Evolutionary conservation across 37 sponge, comb jelly and placozoan genomes (phyloP).

Genomic region (Geodia barretti): DNA sequence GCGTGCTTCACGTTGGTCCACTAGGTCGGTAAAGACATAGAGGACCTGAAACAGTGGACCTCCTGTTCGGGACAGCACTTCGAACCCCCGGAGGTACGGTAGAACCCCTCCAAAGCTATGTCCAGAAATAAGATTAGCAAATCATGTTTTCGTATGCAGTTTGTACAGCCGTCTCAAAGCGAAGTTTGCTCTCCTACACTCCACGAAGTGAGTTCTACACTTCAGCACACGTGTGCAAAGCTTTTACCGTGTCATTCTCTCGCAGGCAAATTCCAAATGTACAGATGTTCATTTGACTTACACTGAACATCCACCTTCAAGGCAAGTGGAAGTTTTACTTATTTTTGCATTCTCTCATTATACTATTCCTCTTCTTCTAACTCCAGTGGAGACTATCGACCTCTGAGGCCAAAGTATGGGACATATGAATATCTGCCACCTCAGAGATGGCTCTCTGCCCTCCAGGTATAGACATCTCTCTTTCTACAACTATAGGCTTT

Average conservation of each 20-base stretch:
- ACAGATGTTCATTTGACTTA: slow-evolving; percentile 3
- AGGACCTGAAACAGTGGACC: no score
- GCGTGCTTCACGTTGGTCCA: no score
- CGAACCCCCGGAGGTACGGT: no score
- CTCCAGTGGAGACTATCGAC: slow-evolving; percentile 48
- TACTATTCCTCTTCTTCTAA: not conserved
- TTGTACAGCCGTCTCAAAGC: not conserved
- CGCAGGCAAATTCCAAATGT: not conserved
- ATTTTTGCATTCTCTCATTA: not conserved
- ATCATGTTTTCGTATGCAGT: not conserved
- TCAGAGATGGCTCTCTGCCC: slow-evolving; percentile 75
- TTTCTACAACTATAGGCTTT: no score
- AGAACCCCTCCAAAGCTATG: no score
- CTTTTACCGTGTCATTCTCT: no score
- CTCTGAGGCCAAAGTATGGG: slow-evolving; percentile 64
- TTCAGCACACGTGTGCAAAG: no score
- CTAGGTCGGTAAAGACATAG: no score
- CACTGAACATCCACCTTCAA: slow-evolving; percentile 31
- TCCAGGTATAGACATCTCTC: slow-evolving; percentile 40
- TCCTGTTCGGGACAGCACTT: no score
- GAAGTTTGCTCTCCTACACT: not conserved
- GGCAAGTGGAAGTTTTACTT: not conserved
- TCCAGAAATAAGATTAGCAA: no score
- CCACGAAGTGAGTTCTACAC: not conserved
- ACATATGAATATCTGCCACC: slow-evolving; percentile 82